Conservation (phyloP, 2,888 invertebrate species). For the Ochlodes sylvanus region DNA sequence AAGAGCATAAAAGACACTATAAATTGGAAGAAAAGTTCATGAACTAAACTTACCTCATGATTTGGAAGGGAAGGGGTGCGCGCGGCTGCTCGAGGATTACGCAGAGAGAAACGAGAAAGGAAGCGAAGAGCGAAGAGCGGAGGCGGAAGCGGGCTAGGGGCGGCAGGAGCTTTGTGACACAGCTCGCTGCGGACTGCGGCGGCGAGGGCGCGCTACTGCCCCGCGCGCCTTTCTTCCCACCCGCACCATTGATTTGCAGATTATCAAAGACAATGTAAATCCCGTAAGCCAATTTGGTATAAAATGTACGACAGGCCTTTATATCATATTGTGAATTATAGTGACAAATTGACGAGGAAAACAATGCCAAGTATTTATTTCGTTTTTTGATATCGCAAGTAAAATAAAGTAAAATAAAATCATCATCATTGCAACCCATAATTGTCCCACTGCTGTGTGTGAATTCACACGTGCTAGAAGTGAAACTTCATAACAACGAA, state of each 20-base stretch:
- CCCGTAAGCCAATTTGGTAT: conserved; percentile 18
- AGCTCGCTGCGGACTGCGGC: conserved; percentile 24
- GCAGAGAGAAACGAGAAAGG: conserved; percentile 9
- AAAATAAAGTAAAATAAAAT: too few species aligned
- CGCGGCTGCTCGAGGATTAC: conserved; percentile 1
- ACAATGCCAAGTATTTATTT: too few species aligned
- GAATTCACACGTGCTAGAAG: too few species aligned
- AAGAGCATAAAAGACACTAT: too few species aligned
- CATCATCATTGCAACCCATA: too few species aligned
- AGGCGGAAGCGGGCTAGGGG: conserved; percentile 23
- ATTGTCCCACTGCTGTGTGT: too few species aligned
- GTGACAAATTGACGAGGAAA: too few species aligned
- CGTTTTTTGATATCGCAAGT: too few species aligned
- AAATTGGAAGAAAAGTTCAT: too few species aligned
- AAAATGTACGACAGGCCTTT: not conserved
- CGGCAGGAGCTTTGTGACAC: conserved; percentile 21
- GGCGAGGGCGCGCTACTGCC: not conserved
- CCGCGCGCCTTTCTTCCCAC: conserved; percentile 14
- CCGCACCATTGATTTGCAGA: conserved; percentile 27
- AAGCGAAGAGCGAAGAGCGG: conserved; percentile 29
- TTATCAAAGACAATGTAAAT: conserved; percentile 22
- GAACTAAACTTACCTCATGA: conserved; percentile 19
- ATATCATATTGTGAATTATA: too few species aligned
- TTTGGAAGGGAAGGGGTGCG: not conserved
- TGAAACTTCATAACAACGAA: too few species aligned